These are phyloP conservation scores for Pseudorhombus dupliciocellatus DNA, from an alignment of 2,113 vertebrate genomes.

Conservation along the genomic window DNA sequence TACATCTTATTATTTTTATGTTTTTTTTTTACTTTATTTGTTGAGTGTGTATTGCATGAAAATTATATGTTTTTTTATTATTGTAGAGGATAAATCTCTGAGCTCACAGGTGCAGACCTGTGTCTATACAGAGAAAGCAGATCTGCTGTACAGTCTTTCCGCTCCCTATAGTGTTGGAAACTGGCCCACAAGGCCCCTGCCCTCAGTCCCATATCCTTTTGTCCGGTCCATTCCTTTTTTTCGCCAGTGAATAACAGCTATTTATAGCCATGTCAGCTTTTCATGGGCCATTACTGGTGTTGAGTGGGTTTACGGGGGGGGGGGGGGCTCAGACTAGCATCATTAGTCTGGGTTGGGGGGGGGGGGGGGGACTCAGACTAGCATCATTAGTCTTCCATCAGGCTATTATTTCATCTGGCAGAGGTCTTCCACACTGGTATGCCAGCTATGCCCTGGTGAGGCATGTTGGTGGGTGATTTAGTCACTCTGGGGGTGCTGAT, in stretches of 20 bases:
- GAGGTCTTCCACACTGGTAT: conserved; percentile 47
- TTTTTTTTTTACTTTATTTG: too few species aligned
- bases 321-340: not conserved
- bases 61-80: not conserved
- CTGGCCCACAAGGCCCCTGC: conserved; percentile 17
- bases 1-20: too few species aligned
- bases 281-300: conserved; percentile 28
- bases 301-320: not conserved
- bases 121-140: not conserved
- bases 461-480: conserved; percentile 33
- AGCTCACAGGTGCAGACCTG: not conserved
- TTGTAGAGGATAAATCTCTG: not conserved
- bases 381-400: conserved; percentile 53
- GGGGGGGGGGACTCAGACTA: conserved; percentile 5
- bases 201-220: conserved; percentile 8
- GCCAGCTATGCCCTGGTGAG: conserved; percentile 49
- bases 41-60: not conserved
- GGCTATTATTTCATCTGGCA: conserved; percentile 50
- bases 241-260: conserved; percentile 48
- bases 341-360: conserved; percentile 16
- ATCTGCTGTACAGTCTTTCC: not conserved
- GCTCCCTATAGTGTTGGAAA: not conserved
- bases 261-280: conserved; percentile 54
- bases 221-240: conserved; percentile 56
- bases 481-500: conserved; percentile 31